phyloP scores from a whole-genome alignment of 1,140 invertebrate genomes.

The Battus philenor region DNA sequence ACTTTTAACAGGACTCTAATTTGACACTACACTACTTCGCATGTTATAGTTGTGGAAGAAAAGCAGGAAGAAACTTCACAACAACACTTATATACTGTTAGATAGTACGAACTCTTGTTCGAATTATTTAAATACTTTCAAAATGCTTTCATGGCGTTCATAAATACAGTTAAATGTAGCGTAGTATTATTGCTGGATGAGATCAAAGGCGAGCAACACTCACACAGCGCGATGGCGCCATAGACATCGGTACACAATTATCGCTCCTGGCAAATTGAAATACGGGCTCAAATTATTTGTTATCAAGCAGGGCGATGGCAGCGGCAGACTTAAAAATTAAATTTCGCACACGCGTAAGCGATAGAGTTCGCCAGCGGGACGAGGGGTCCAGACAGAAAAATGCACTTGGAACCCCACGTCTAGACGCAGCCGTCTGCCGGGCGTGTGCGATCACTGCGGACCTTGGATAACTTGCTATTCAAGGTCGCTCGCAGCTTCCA shows the following conservation, averaged over 20 bases:
- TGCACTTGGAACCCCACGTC: constrained; percentile 68
- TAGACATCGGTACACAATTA: constrained; percentile 1
- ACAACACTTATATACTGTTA: too few relatives aligned
- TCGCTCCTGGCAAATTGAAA: constrained; percentile 5
- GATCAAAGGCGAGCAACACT: constrained; percentile 6
- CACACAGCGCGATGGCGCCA: not conserved
- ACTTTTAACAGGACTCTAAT: too few relatives aligned
- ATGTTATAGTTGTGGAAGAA: too few relatives aligned
- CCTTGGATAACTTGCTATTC: not conserved
- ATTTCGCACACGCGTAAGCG: constrained; percentile 58
- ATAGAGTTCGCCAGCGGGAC: constrained; percentile 42
- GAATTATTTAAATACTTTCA: too few relatives aligned
- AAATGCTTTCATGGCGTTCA: too few relatives aligned
- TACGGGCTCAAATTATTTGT: not conserved
- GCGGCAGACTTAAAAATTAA: constrained; percentile 56
- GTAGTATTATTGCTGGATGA: not conserved
- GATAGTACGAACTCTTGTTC: too few relatives aligned
- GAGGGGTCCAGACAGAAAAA: constrained; percentile 70
- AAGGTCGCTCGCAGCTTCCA: too few relatives aligned
- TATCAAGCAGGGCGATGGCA: constrained; percentile 17
- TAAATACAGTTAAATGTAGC: too few relatives aligned
- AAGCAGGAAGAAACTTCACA: too few relatives aligned
- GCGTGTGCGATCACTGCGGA: constrained; percentile 22
- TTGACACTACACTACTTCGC: too few relatives aligned
- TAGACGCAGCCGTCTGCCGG: constrained; percentile 57